Percentiles rank a stretch among this genome's conserved stretches.
Conservation (phyloP, 2,888 invertebrate genomes). For the Eledone cirrhosa region DNA sequence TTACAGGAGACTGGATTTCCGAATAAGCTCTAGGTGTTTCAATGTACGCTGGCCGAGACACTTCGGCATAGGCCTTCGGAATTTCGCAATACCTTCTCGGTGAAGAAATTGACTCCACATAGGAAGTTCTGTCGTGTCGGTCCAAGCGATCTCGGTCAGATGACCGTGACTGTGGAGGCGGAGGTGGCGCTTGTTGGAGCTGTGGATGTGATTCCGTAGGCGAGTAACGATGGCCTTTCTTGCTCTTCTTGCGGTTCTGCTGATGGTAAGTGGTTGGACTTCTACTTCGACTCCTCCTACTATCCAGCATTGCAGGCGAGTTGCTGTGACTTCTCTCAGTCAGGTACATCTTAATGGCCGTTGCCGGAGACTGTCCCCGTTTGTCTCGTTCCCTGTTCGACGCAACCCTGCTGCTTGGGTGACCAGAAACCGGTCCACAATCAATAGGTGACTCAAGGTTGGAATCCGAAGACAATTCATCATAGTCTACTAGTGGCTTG, state of each 20-base stretch:
- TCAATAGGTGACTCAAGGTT: slow-evolving; percentile 38
- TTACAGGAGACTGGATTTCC: slow-evolving; percentile 12
- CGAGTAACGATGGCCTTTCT: slow-evolving; percentile 38
- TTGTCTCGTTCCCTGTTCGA: slow-evolving; percentile 29
- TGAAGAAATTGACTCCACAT: background rate
- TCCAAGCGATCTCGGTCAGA: slow-evolving; percentile 16
- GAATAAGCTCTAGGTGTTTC: slow-evolving; percentile 27
- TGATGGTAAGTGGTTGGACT: slow-evolving; percentile 38
- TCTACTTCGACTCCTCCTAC: slow-evolving; percentile 39
- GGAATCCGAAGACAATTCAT: slow-evolving; percentile 60
- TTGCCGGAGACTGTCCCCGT: slow-evolving; percentile 45
- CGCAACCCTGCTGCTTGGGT: background rate
- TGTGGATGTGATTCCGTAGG: slow-evolving; percentile 32
- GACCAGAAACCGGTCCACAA: background rate
- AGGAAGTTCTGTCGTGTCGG: slow-evolving; percentile 15
- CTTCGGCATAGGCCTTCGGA: slow-evolving; percentile 31
- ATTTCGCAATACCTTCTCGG: slow-evolving; percentile 21
- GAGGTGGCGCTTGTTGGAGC: background rate
- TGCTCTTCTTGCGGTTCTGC: slow-evolving; percentile 45
- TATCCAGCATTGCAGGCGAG: slow-evolving; percentile 49
- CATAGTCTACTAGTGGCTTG: slow-evolving; percentile 51
- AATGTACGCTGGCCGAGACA: slow-evolving; percentile 24
- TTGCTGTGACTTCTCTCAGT: slow-evolving; percentile 52
- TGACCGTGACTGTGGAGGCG: background rate
- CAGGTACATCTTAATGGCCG: slow-evolving; percentile 45